Conservation (phyloP, 2,797 vertebrate genomes). For the Catostomus latipinnis region DNA sequence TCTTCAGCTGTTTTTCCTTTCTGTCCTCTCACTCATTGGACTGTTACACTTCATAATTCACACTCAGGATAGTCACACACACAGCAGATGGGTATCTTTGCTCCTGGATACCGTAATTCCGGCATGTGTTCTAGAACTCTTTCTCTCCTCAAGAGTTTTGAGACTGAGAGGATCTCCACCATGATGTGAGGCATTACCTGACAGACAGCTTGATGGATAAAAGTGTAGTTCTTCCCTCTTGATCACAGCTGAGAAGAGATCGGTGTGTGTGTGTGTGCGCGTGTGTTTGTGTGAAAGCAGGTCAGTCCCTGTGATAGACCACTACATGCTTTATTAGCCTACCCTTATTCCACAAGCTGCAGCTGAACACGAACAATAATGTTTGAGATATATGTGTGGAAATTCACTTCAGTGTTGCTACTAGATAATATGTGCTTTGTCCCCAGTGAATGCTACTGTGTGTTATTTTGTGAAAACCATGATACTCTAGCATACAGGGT, state of each 20-base stretch:
- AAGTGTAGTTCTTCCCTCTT: conserved; percentile 39
- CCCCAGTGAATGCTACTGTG: neutral
- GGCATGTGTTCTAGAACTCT: conserved; percentile 43
- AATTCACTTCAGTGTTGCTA: conserved; percentile 4
- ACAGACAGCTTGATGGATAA: conserved; percentile 44
- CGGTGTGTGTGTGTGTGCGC: neutral
- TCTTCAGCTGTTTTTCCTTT: neutral
- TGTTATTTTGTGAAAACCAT: neutral
- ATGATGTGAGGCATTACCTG: conserved; percentile 49
- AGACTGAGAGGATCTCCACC: conserved; percentile 27
- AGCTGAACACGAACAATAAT: conserved; percentile 9
- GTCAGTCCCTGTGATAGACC: conserved; percentile 42
- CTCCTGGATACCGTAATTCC: conserved; percentile 34
- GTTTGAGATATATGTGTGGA: conserved; percentile 10
- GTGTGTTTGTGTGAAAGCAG: conserved; percentile 46
- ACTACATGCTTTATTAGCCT: conserved; percentile 36
- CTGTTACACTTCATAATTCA: conserved; percentile 43
- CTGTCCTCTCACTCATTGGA: neutral
- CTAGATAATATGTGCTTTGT: conserved; percentile 12
- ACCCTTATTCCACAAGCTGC: conserved; percentile 18
- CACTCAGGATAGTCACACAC: conserved; percentile 20
- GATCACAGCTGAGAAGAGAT: conserved; percentile 39
- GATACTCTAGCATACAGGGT: conserved; percentile 29
- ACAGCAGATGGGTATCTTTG: neutral
- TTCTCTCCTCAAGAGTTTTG: conserved; percentile 6